phyloP scores from a whole-genome alignment of 2,888 invertebrate genomes.

The Drymonia ruficornis region DNA sequence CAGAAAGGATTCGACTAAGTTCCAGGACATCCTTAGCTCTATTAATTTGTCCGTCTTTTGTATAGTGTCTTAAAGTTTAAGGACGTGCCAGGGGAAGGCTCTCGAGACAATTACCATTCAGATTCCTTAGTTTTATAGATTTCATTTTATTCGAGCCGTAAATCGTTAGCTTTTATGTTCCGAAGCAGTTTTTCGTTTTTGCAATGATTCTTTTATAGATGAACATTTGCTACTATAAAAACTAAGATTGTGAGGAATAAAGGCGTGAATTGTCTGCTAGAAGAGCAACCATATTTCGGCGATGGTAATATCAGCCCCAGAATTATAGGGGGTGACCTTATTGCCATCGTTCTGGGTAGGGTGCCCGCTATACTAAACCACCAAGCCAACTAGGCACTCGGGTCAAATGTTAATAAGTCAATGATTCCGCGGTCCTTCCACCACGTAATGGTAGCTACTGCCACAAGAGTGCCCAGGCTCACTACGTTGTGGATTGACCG shows the following conservation, averaged over 20 bases:
- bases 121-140: slow-evolving; percentile 45
- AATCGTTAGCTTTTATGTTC: slow-evolving; percentile 39
- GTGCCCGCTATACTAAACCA: no score
- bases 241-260: no score
- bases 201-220: slow-evolving; percentile 28
- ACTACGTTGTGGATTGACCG: no score
- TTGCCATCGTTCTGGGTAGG: no score
- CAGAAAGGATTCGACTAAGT: slow-evolving; percentile 48
- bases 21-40: slow-evolving; percentile 53
- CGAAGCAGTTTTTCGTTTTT: slow-evolving; percentile 30
- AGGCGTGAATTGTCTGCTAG: no score
- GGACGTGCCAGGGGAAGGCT: slow-evolving; percentile 44
- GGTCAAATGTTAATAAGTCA: no score
- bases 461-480: no score
- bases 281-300: no score
- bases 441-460: no score
- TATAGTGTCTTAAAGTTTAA: slow-evolving; percentile 39
- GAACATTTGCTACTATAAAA: background rate
- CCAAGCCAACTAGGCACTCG: no score
- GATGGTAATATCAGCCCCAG: no score
- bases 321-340: background rate
- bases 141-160: slow-evolving; percentile 41
- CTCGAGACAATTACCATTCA: slow-evolving; percentile 44
- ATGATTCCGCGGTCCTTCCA: no score
- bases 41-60: slow-evolving; percentile 52